Base-by-base conservation (phyloP, 2,888 invertebrate species). In the Oithona nana region DNA sequence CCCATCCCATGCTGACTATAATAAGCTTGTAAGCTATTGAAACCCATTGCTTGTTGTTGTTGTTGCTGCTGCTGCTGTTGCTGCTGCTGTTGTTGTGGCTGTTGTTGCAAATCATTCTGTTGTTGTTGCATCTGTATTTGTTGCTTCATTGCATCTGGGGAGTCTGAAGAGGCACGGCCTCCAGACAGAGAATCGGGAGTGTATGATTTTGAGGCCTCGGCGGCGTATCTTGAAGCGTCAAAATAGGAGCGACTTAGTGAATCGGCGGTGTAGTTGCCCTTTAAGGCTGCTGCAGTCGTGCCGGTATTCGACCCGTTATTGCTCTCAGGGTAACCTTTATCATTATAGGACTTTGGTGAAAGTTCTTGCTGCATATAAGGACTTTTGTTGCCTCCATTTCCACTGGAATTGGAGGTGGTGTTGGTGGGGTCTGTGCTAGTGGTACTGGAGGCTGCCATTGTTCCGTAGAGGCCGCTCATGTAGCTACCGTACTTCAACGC, bases 401-500 rank as follows among this genome's bases (percentile, higher is more conserved):
- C 39, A 11, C 39, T 16, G 6, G 39, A 39, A 6, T 3, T 4
- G 24, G 4, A 11, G 11, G 52, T 51, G n/a, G 52, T 22, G 11
- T 6, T 22, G 11, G 52, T 20, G 20, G 52, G 24, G 20, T 20
- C 24, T 20, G 52, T 51, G n/a, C 20, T 51, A 20, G 52, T 22
- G 28, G 26, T 28, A 28, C 26, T 56, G 20, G 56, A 56, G 11
- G 20, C 13, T 6, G 52, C 52, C 52, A 52, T 52, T 8, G 20
- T 11, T 13, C 24, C 11, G 39, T 39, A 39, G 8, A 39, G 39
- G 39, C 39, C 39, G 39, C 39, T 39, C 60, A 60, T 60, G 28
- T 60, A 60, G 60, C 49, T 51, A 13, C 60, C 49, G 51, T 60
- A 60, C 28, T 60, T 60, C 48, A 60, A 28, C 13, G 60, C 60